phyloP scores from a whole-genome alignment of 1,140 invertebrate genomes.

The Melanaphis sacchari region DNA sequence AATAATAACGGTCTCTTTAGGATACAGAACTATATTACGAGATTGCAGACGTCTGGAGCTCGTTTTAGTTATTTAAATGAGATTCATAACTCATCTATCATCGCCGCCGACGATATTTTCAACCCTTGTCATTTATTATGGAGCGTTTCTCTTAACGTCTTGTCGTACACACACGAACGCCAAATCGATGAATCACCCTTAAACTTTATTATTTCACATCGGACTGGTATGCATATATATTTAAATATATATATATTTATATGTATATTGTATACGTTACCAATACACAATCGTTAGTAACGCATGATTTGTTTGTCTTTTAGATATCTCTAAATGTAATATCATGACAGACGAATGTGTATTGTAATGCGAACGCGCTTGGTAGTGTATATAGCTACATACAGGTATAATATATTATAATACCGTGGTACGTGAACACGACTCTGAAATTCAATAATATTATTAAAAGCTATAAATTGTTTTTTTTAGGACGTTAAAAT shows the following conservation, averaged over 20 bases:
- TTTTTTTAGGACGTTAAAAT: neutral
- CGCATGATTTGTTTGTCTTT: conserved; percentile 28
- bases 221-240: neutral
- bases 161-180: neutral
- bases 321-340: conserved; percentile 1
- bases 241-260: neutral
- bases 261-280: neutral
- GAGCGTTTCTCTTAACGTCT: conserved; percentile 35
- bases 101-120: conserved; percentile 39
- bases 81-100: conserved; percentile 47
- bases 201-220: conserved; percentile 29
- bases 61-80: conserved; percentile 48
- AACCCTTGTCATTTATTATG: conserved; percentile 38
- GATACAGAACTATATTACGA: neutral
- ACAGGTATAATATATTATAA: conserved; percentile 1
- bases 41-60: conserved; percentile 48
- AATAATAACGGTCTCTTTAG: neutral
- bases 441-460: neutral
- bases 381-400: neutral
- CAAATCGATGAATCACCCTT: conserved; percentile 23
- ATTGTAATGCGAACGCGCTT: neutral
- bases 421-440: neutral
- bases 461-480: neutral
- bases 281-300: neutral
- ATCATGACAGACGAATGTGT: neutral